Conservation (phyloP, 2,888 invertebrate genomes). For the Lissocephala sabroskyi region DNA sequence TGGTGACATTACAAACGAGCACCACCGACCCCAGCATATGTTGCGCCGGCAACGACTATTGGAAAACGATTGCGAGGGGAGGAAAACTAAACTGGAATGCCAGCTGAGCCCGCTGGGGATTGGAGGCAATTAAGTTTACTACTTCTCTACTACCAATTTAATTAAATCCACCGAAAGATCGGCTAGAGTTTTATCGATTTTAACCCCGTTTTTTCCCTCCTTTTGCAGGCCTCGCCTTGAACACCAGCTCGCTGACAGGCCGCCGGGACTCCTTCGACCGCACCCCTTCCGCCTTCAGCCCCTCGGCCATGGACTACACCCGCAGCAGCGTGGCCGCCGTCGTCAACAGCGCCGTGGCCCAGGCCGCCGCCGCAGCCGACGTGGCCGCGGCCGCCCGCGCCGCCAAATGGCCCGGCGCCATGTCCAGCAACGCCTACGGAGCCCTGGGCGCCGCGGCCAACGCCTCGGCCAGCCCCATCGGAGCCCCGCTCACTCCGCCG, state of each 20-base stretch:
- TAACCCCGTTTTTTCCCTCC: background rate
- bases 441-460: conserved; percentile 64
- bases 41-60: no score
- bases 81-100: conserved; percentile 34
- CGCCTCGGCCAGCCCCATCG: conserved; percentile 74
- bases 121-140: conserved; percentile 57
- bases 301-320: conserved; percentile 80
- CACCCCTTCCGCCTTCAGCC: conserved; percentile 83
- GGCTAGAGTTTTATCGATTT: background rate
- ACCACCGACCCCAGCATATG: no score
- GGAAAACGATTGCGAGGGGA: background rate
- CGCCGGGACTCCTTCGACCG: conserved; percentile 86
- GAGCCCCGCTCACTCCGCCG: conserved; percentile 80
- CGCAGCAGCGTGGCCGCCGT: conserved; percentile 71
- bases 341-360: conserved; percentile 68
- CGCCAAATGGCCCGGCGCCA: conserved; percentile 74
- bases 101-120: no score
- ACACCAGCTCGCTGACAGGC: conserved; percentile 78
- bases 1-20: conserved; percentile 46
- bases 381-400: conserved; percentile 65
- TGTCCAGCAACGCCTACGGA: conserved; percentile 66
- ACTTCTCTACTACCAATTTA: conserved; percentile 15
- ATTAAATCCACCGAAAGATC: background rate
- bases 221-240: conserved; percentile 76
- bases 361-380: conserved; percentile 70